A percentile compares a stretch with the other conserved stretches of the same genome.
These are phyloP conservation scores for Nomada fabriciana DNA, from an alignment of 2,888 invertebrate genomes.

Conservation along the genomic window DNA sequence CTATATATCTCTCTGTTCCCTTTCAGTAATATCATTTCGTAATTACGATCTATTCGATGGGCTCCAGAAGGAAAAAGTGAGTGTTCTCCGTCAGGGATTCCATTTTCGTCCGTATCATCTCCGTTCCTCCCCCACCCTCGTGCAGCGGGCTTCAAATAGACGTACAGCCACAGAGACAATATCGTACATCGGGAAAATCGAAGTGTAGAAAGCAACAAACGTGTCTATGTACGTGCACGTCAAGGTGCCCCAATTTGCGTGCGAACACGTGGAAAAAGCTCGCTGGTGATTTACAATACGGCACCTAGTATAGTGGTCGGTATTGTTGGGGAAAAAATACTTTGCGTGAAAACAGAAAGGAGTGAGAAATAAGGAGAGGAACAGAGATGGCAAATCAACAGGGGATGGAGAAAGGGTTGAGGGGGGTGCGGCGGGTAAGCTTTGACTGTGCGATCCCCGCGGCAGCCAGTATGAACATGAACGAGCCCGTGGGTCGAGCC, in stretches of 20 bases:
- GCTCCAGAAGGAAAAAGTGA: background rate
- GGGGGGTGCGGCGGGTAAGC: constrained; percentile 15
- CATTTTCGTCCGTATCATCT: background rate
- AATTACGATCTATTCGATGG: background rate
- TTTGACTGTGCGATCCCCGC: constrained; percentile 48
- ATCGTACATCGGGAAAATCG: constrained; percentile 47
- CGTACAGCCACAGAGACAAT: constrained; percentile 38
- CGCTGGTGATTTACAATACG: constrained; percentile 51
- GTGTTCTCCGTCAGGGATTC: background rate
- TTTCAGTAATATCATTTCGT: background rate
- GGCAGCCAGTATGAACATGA: constrained; percentile 51
- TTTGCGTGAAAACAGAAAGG: constrained; percentile 20
- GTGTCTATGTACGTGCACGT: constrained; percentile 34
- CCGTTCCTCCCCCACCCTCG: background rate
- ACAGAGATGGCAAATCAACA: background rate
- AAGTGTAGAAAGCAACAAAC: constrained; percentile 42
- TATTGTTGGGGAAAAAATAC: constrained; percentile 49
- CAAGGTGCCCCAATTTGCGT: constrained; percentile 58
- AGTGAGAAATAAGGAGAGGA: background rate
- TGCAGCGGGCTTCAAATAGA: constrained; percentile 7
- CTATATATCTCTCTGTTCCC: background rate
- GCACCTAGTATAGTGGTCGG: constrained; percentile 34
- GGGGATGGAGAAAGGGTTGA: background rate
- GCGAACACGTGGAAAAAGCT: constrained; percentile 53
- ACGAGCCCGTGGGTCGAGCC: constrained; percentile 34